phyloP scores from a whole-genome alignment of 2,888 invertebrate genomes.

The Pandemis cinnamomeana region DNA sequence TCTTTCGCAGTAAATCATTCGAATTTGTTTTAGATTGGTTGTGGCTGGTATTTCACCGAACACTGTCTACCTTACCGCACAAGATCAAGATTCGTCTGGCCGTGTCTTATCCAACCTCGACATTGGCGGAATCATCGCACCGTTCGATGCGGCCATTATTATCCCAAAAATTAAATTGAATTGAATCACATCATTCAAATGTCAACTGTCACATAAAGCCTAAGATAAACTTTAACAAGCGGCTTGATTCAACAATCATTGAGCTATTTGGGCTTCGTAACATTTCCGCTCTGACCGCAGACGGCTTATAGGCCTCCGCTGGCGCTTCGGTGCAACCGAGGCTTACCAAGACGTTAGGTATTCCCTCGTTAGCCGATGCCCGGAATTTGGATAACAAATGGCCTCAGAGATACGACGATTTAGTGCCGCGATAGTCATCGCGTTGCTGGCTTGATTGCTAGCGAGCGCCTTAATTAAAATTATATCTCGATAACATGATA shows the following conservation, averaged over 20 bases:
- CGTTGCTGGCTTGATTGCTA: slow-evolving; percentile 16
- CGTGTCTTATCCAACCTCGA: too few relatives aligned
- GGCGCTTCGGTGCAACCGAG: background rate
- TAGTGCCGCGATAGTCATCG: slow-evolving; percentile 26
- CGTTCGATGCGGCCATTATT: too few relatives aligned
- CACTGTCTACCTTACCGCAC: too few relatives aligned
- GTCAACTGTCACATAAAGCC: background rate
- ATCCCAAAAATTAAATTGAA: too few relatives aligned
- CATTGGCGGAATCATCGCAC: too few relatives aligned
- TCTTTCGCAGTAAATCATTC: too few relatives aligned
- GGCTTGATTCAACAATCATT: slow-evolving; percentile 8
- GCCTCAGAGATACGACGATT: slow-evolving; percentile 30
- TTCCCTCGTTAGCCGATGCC: slow-evolving; percentile 10
- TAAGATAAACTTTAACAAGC: background rate
- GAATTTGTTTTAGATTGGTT: too few relatives aligned
- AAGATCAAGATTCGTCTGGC: too few relatives aligned
- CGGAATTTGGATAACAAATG: slow-evolving; percentile 31
- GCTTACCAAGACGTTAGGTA: slow-evolving; percentile 9
- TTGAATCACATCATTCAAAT: background rate
- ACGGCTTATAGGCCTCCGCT: slow-evolving; percentile 3
- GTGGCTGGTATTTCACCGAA: too few relatives aligned
- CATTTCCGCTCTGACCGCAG: slow-evolving; percentile 7
- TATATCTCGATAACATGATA: slow-evolving; percentile 13
- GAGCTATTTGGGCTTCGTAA: background rate
- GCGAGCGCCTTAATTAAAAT: slow-evolving; percentile 22